Percentiles rank a stretch among this genome's conserved stretches.
These are phyloP conservation scores for Drosophila flavopinicola DNA, from an alignment of 2,888 invertebrate species.

Conservation along the genomic window DNA sequence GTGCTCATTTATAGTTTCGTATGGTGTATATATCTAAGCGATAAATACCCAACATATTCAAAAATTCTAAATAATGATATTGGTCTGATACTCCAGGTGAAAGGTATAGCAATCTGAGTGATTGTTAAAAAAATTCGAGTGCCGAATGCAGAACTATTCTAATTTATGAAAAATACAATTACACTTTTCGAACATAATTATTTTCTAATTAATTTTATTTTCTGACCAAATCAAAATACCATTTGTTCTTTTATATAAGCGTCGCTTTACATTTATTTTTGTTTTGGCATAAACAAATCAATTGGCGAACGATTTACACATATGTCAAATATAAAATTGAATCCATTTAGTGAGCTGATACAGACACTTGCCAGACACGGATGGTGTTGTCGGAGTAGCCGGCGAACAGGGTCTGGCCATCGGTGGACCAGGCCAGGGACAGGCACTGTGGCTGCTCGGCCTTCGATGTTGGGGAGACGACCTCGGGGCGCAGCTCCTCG, in stretches of 20 bases:
- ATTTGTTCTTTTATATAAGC: slow-evolving; percentile 14
- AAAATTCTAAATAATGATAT: too few species aligned
- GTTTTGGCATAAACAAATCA: slow-evolving; percentile 57
- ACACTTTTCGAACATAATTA: too few species aligned
- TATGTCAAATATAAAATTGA: slow-evolving; percentile 42
- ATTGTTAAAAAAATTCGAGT: too few species aligned
- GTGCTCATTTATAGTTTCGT: too few species aligned
- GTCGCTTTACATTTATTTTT: slow-evolving; percentile 53
- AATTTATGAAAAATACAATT: too few species aligned
- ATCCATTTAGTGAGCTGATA: slow-evolving; percentile 89
- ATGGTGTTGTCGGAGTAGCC: slow-evolving; percentile 99
- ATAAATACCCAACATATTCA: too few species aligned
- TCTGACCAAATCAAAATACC: slow-evolving; percentile 3
- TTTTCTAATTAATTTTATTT: too few species aligned
- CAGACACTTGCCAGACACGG: slow-evolving; percentile 99
- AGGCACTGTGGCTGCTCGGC: slow-evolving; percentile 97
- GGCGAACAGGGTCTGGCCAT: slow-evolving; percentile 99
- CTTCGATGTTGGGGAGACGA: slow-evolving; percentile 90
- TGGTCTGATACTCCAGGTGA: too few species aligned
- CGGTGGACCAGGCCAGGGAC: slow-evolving; percentile 99
- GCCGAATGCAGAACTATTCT: too few species aligned
- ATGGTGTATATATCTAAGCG: too few species aligned
- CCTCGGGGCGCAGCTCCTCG: slow-evolving; percentile 98
- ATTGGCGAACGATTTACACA: slow-evolving; percentile 41
- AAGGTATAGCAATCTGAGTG: too few species aligned